These are phyloP conservation scores for Crossaster papposus DNA, from an alignment of 53 echinoderm and acorn worm genomes.

Conservation along the genomic window DNA sequence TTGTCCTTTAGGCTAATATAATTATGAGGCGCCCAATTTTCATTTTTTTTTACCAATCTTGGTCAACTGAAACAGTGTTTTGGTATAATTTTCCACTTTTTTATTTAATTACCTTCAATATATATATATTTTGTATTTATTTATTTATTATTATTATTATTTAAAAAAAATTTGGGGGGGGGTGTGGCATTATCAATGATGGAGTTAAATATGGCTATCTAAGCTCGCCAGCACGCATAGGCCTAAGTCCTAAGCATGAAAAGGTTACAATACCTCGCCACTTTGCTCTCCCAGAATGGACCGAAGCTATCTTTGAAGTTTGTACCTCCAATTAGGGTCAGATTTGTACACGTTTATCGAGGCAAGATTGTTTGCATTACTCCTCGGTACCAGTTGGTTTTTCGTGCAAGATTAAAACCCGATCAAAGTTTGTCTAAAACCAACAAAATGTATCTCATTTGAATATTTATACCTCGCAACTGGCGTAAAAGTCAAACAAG, in stretches of 20 bases:
- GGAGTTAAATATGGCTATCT: too few species aligned
- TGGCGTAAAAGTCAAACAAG: not conserved
- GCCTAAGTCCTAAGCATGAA: not conserved
- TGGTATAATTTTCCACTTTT: too few species aligned
- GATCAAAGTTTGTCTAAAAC: not conserved
- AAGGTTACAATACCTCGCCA: not conserved
- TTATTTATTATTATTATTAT: too few species aligned
- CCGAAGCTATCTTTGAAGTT: constrained; percentile 16
- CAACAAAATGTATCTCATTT: constrained; percentile 1
- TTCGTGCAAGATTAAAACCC: not conserved
- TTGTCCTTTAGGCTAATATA: too few species aligned
- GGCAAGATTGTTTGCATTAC: not conserved
- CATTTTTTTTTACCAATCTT: too few species aligned
- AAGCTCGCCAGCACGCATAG: too few species aligned
- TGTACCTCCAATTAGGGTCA: not conserved
- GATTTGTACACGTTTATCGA: constrained; percentile 12
- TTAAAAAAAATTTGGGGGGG: too few species aligned
- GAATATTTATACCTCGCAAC: not conserved
- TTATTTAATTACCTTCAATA: too few species aligned
- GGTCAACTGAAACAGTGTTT: too few species aligned
- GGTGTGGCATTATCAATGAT: too few species aligned
- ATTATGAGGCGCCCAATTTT: too few species aligned
- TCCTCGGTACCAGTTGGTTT: constrained; percentile 7
- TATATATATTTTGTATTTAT: too few species aligned
- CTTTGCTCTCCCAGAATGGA: constrained; percentile 15